phyloP scores from a whole-genome alignment of 2,113 vertebrate species.

The Chiloscyllium plagiosum region DNA sequence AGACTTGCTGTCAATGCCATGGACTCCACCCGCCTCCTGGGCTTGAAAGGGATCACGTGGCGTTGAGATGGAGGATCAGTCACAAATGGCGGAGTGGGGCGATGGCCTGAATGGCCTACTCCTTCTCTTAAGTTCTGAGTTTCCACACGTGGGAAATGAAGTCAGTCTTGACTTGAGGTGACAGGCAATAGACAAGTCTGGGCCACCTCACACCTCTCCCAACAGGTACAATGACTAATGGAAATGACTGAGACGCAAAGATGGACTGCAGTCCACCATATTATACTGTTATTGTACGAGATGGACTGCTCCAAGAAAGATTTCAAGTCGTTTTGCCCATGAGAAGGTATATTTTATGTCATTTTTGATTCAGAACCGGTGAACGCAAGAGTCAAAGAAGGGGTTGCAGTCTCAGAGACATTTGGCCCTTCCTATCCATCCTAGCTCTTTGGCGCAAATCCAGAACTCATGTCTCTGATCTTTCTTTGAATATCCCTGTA shows the following conservation, averaged over 20 bases:
- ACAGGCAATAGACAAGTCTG: neutral
- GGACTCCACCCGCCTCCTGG: neutral
- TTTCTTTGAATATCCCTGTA: neutral
- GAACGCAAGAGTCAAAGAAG: neutral
- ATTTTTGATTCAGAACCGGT: neutral
- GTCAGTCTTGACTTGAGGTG: neutral
- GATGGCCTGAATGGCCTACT: no score
- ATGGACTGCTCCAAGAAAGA: neutral
- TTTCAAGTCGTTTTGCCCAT: neutral
- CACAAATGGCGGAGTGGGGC: no score
- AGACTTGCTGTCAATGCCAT: neutral
- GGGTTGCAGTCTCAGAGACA: neutral
- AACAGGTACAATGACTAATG: neutral
- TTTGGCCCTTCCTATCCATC: neutral
- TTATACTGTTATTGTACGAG: neutral
- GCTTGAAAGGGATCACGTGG: neutral
- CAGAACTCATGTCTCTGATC: neutral
- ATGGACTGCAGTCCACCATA: neutral
- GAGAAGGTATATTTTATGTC: neutral
- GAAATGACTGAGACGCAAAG: neutral
- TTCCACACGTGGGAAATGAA: neutral
- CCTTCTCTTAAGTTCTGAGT: no score
- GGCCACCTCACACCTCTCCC: neutral
- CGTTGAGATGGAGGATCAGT: no score
- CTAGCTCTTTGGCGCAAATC: neutral